phyloP scores from a whole-genome alignment of 2,113 vertebrate genomes.

The Oncorhynchus gorbuscha region DNA sequence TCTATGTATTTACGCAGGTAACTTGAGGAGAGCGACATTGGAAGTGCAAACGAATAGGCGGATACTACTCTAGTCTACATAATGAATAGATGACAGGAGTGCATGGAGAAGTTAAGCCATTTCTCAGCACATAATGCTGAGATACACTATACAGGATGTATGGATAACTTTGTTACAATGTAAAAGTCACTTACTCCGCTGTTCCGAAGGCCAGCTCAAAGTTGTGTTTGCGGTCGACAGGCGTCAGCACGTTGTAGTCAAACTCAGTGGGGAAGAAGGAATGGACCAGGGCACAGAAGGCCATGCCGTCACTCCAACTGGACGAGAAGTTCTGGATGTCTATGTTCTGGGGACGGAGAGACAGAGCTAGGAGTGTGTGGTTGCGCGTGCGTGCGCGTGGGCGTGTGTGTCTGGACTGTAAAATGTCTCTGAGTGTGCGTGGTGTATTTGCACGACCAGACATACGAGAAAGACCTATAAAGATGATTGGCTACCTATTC shows the following conservation, averaged over 20 bases:
- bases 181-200: constrained; percentile 85
- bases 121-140: too few species aligned
- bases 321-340: constrained; percentile 98
- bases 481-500: constrained; percentile 26
- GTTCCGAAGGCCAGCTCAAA: constrained; percentile 91
- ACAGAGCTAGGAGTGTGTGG: not conserved
- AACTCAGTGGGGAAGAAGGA: constrained; percentile 96
- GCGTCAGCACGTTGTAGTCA: constrained; percentile 84
- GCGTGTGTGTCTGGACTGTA: not conserved
- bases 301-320: constrained; percentile 97
- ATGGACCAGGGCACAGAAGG: constrained; percentile 95
- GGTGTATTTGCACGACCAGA: not conserved
- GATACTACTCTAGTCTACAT: too few species aligned
- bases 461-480: constrained; percentile 20
- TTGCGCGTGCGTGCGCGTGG: not conserved
- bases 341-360: constrained; percentile 76
- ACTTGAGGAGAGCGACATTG: too few species aligned
- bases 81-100: too few species aligned
- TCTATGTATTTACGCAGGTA: too few species aligned
- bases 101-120: too few species aligned
- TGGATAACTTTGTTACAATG: too few species aligned
- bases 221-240: constrained; percentile 86
- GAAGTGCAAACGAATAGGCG: too few species aligned
- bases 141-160: too few species aligned
- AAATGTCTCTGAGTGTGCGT: not conserved